Base-by-base conservation (phyloP, 2,113 vertebrate species). In the Prolemur simus region DNA sequence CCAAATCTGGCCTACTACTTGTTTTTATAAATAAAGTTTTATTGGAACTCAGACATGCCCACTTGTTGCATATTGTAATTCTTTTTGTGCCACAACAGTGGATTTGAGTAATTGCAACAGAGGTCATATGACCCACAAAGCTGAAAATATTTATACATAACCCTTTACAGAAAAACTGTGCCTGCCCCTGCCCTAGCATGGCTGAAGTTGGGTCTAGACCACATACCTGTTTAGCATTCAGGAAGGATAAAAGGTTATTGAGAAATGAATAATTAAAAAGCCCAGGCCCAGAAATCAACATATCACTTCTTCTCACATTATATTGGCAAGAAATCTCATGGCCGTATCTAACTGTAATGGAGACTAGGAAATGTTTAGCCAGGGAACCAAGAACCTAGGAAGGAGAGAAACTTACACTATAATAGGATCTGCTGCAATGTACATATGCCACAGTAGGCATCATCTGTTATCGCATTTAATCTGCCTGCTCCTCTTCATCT, bases 21-120 rank as follows among this genome's bases (percentile, higher is more conserved):
- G 5, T 91, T 92, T 83, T 63, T 68, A 37, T 64, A 87, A 95
- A 69, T 45, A 69, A 89, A 94, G 60, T 91, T 93, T 88, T 58
- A 78, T 89, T 95, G 52, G 42, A 86, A 90, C 45, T 66, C 8
- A 60, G 23, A 47, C 47, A 91, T 47, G 1, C 20, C 6, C 27
- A 73, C 23, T 82, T 39, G 14, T n/a, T 84, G 0, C 27, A 23
- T 87, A 39, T n/a, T 63, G 3, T 52, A 56, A 18, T 4, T 63
- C 49, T 27, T 63, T 93, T 18, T 81, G 37, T 81, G 52, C 34
- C 71, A 34, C 14, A 83, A 14, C 6, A 78, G 39, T 52, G 88
- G 58, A 81, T 12, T 52, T 84, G 77, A 95, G 25, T 87, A 74
- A 45, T 63, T 52, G 34, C 39, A 21, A 32, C 37, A 87, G 81